Evolutionary conservation across 2,888 invertebrate species (phyloP), one percentile per base, ranked within the genome.

Genomic region (Nemoura dubitans): DNA sequence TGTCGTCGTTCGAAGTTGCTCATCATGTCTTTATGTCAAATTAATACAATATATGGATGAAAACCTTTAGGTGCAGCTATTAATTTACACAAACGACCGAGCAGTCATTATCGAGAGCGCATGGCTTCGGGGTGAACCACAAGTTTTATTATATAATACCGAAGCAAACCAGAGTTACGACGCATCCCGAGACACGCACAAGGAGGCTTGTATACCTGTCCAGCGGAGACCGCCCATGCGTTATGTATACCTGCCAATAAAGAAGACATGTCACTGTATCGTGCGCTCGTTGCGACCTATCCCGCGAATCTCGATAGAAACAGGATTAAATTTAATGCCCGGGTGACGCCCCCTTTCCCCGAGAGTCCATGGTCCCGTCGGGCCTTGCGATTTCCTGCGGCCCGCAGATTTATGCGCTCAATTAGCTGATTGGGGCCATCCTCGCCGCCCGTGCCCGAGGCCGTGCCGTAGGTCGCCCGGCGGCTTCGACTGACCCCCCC

Each of bases 351-450:
- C 86, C 87, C 76, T 26, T 27, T 59, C 25, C 86, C 84, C 78
- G 27, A 86, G 30, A 30, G 30, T 27, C 27, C 81, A 81, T n/a
- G 30, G 81, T 81, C 81, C 10, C n/a, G n/a, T 78, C 76, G 42
- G 86, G 43, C 80, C 86, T 25, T 27, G n/a, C 76, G 16, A 76
- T 84, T 27, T 36, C 84, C 77, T 10, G 43, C 59, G 36, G 27
- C 14, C n/a, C 76, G 3, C 29, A 87, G 86, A 86, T 87, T 87
- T 87, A 87, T 86, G 81, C 83, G 85, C 85, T 80, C 87, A 87
- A 87, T 87, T 87, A 87, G 87, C 78, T 87, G 87, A 87, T 87
- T 87, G 86, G 87, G 85, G 86, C 36, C 43, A 84, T 84, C 84
- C 76, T 26, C 59, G 59, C 16, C 59, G 59, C 36, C 10, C 36